Conservation (phyloP, 2,888 invertebrate species). For the Caenorhabditis uteleia region DNA sequence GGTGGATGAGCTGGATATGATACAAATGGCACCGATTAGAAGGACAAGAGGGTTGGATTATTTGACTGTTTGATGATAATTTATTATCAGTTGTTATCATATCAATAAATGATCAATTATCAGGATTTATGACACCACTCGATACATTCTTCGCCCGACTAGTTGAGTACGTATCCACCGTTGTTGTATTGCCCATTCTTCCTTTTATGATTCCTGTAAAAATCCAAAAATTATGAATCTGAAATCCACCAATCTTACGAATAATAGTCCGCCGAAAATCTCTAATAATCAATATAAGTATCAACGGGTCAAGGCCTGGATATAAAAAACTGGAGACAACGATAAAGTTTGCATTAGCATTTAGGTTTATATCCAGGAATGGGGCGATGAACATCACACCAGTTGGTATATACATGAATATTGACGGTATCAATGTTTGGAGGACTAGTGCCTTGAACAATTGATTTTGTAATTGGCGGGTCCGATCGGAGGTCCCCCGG, state of each 20-base stretch:
- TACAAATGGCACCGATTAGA: no score
- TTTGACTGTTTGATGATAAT: no score
- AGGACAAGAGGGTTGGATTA: no score
- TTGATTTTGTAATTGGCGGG: conserved; percentile 16
- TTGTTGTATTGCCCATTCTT: no score
- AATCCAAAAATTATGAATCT: no score
- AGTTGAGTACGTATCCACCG: no score
- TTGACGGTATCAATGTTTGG: conserved; percentile 26
- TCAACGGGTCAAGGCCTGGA: conserved; percentile 25
- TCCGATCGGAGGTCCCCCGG: conserved; percentile 5
- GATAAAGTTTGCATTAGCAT: conserved; percentile 23
- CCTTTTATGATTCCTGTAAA: no score
- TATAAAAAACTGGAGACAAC: conserved; percentile 18
- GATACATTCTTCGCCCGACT: no score
- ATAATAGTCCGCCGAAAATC: conserved; percentile 16
- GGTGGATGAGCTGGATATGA: no score
- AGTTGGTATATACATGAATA: conserved; percentile 26
- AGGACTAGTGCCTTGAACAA: conserved; percentile 22
- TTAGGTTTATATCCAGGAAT: conserved; percentile 18
- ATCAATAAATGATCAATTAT: no score
- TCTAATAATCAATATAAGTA: conserved; percentile 12
- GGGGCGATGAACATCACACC: conserved; percentile 32
- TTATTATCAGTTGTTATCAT: no score
- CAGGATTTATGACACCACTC: no score
- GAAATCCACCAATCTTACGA: conserved; percentile 15